A percentile compares a stretch with the other conserved stretches of the same genome.
Conservation (phyloP, 1,140 invertebrate species). For the Temnothorax curvispinosus region DNA sequence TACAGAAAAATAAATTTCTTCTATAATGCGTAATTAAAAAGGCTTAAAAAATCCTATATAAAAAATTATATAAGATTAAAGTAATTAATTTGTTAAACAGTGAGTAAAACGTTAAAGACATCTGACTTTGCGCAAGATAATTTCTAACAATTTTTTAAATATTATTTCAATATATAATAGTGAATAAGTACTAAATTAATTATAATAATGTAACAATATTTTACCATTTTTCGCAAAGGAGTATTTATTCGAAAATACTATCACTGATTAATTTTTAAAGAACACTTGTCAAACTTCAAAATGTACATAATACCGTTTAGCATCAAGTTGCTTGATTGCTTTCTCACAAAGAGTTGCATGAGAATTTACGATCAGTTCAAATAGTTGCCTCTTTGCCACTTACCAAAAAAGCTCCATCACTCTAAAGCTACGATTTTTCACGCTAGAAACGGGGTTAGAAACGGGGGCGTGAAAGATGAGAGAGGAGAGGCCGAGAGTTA, state of each 20-base stretch:
- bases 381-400: conserved; percentile 61
- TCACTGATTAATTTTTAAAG: background rate
- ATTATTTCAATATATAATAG: background rate
- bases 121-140: background rate
- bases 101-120: background rate
- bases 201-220: background rate
- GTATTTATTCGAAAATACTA: background rate
- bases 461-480: conserved; percentile 32
- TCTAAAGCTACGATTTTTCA: conserved; percentile 65
- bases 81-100: background rate
- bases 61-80: background rate
- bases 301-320: background rate
- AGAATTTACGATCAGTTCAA: conserved; percentile 40
- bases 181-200: background rate
- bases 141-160: background rate
- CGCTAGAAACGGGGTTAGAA: conserved; percentile 20
- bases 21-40: background rate
- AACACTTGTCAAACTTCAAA: conserved; percentile 5
- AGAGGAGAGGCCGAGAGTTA: conserved; percentile 47
- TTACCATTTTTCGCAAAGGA: background rate
- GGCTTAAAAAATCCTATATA: background rate
- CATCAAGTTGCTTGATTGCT: conserved; percentile 20
- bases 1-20: background rate
- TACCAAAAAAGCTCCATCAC: conserved; percentile 60
- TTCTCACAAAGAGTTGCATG: conserved; percentile 40